These are phyloP conservation scores for Aptenodytes forsteri DNA, from an alignment of 2,113 vertebrate genomes.

Conservation along the genomic window DNA sequence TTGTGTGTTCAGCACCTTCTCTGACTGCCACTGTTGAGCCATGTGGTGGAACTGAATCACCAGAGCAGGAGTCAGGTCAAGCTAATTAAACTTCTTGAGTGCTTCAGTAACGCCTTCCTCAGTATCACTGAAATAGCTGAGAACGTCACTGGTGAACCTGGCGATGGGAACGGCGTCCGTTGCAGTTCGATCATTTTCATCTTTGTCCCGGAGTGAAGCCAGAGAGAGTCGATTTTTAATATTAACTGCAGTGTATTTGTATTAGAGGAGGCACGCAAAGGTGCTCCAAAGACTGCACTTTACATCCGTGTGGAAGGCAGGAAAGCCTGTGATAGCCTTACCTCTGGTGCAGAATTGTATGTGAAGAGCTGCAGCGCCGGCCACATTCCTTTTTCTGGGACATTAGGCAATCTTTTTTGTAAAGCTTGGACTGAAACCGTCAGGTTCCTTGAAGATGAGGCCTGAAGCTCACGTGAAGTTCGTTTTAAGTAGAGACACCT, in stretches of 20 bases:
- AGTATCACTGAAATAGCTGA: accelerated
- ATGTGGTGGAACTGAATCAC: not conserved
- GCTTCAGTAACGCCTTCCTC: too few relatives aligned
- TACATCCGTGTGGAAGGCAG: accelerated
- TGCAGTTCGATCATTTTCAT: not conserved
- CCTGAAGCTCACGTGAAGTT: not conserved
- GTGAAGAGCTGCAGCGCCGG: too few relatives aligned
- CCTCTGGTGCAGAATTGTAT: not conserved
- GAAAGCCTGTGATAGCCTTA: too few relatives aligned
- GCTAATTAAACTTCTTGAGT: accelerated
- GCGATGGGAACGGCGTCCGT: not conserved
- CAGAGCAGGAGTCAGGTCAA: not conserved
- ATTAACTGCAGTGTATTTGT: accelerated
- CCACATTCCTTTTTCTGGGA: not conserved
- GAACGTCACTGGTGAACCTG: not conserved
- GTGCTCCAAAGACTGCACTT: accelerated
- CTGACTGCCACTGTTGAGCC: accelerated
- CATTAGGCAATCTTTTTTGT: accelerated
- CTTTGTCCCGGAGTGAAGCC: not conserved
- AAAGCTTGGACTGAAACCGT: not conserved
- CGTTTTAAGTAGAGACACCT: accelerated
- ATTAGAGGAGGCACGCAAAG: accelerated
- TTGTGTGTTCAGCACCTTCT: not conserved
- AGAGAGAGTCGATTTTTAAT: accelerated
- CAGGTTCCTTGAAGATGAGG: too few relatives aligned